A percentile compares a stretch with the other conserved stretches of the same genome.
Conservation (phyloP, 2,113 vertebrate genomes). For the Coregonus clupeaformis region DNA sequence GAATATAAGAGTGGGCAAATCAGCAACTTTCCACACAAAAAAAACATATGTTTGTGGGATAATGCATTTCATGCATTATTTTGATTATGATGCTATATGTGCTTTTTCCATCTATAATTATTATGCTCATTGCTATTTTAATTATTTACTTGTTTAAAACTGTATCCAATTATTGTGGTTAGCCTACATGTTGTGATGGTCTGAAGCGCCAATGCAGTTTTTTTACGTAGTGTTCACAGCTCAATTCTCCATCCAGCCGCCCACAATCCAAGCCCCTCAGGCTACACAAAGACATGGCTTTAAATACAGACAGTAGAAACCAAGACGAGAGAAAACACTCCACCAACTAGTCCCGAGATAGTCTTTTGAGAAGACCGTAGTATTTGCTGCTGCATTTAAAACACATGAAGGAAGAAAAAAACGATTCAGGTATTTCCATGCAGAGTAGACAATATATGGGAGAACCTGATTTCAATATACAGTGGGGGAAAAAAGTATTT, state of each 20-base stretch:
- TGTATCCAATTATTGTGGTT: slow-evolving; percentile 4
- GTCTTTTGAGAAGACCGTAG: slow-evolving; percentile 15
- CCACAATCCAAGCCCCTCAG: not conserved
- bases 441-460: slow-evolving; percentile 10
- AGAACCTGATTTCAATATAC: too few relatives aligned
- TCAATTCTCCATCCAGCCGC: not conserved
- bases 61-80: slow-evolving; percentile 4
- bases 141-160: slow-evolving; percentile 20
- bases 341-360: slow-evolving; percentile 18
- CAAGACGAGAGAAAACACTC: not conserved
- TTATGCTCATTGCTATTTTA: slow-evolving; percentile 13
- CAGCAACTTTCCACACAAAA: not conserved
- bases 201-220: not conserved
- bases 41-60: slow-evolving; percentile 22
- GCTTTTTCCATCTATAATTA: slow-evolving; percentile 1
- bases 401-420: not conserved
- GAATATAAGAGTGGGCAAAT: not conserved
- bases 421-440: slow-evolving; percentile 7
- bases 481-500: too few relatives aligned
- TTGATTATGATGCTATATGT: slow-evolving; percentile 13
- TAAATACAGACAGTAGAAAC: not conserved
- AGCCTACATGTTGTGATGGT: not conserved
- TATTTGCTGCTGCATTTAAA: not conserved
- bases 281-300: not conserved
- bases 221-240: slow-evolving; percentile 10